Conservation (phyloP, 2,797 vertebrate genomes). For the Oreortyx pictus region DNA sequence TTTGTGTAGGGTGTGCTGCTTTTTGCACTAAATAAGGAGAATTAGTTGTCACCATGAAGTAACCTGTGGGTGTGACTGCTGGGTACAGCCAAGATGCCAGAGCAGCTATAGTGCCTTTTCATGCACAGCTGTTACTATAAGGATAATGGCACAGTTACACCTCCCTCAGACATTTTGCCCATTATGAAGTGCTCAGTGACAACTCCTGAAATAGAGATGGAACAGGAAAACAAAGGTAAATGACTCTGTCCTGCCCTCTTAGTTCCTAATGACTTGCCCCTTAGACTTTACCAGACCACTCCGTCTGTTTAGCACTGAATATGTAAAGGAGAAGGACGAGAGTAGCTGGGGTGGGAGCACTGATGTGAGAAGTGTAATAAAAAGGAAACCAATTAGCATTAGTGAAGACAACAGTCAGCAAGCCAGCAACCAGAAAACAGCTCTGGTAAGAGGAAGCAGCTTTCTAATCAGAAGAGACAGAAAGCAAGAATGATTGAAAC, state of each 20-base stretch:
- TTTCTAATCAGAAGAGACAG: background rate
- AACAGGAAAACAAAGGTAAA: background rate
- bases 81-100: background rate
- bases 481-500: background rate
- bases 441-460: background rate
- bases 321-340: background rate
- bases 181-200: rapidly evolving
- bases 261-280: background rate
- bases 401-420: background rate
- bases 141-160: background rate
- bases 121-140: background rate
- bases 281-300: background rate
- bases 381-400: background rate
- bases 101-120: background rate
- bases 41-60: background rate
- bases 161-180: background rate
- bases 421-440: background rate
- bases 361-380: background rate
- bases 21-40: background rate
- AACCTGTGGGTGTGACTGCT: background rate
- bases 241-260: background rate
- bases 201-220: background rate
- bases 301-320: background rate
- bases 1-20: background rate
- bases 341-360: background rate